Conservation (phyloP, 2,797 vertebrate genomes). For the Decapterus maruadsi region DNA sequence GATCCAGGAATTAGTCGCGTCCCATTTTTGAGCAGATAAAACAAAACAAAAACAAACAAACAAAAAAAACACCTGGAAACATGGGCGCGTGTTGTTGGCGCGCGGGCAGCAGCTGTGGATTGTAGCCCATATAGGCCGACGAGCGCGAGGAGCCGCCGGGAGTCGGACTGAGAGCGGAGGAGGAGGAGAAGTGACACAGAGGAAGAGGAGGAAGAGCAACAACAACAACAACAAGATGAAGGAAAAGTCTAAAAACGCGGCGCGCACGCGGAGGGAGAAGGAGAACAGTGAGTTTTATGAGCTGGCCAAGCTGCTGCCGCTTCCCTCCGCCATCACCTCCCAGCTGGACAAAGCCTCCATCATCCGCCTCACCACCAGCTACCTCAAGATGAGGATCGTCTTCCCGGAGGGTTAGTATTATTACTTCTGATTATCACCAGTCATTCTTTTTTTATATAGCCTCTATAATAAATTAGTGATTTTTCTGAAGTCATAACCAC, state of each 20-base stretch:
- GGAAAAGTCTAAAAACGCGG: slow-evolving; percentile 99
- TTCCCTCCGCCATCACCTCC: slow-evolving; percentile 98
- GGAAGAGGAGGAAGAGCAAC: slow-evolving; percentile 96
- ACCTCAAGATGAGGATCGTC: slow-evolving; percentile 97
- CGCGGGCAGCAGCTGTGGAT: slow-evolving; percentile 36
- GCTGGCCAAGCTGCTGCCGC: slow-evolving; percentile 95
- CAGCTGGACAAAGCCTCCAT: slow-evolving; percentile 99
- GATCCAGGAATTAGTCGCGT: slow-evolving; percentile 40
- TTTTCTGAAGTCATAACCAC: too few species aligned
- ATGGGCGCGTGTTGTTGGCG: slow-evolving; percentile 42
- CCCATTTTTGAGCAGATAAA: too few species aligned
- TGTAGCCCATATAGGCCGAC: slow-evolving; percentile 32
- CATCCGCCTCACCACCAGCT: slow-evolving; percentile 97
- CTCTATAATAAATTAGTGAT: too few species aligned
- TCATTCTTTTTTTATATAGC: too few species aligned
- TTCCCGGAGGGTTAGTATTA: slow-evolving; percentile 99
- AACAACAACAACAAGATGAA: slow-evolving; percentile 86
- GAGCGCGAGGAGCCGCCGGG: slow-evolving; percentile 43
- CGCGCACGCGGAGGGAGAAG: slow-evolving; percentile 97
- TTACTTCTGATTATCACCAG: too few species aligned
- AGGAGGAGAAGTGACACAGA: slow-evolving; percentile 67
- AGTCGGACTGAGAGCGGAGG: slow-evolving; percentile 64
- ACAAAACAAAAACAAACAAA: too few species aligned
- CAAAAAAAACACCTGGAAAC: slow-evolving; percentile 40
- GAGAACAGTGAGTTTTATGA: slow-evolving; percentile 99